Base-by-base conservation (phyloP, 2,888 invertebrate species). In the Mesodorylaimus sp. region DNA sequence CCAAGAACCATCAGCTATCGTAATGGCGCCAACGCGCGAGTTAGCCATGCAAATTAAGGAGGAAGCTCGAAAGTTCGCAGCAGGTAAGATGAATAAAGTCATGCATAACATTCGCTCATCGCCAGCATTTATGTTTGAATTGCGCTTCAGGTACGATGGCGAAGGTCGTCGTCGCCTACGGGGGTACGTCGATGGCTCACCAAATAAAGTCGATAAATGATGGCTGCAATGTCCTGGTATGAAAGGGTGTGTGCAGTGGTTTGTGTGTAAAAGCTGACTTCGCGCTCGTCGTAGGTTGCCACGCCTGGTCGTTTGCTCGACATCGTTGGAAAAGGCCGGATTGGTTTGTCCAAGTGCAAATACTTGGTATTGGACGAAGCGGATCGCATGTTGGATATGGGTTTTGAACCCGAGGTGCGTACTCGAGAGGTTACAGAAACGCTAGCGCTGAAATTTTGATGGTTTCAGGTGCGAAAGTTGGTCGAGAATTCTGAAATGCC, bases 21-120 rank as follows among this genome's bases (percentile, higher is more conserved):
- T 95, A 47, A 73, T 95, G 0, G 78, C 86, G 1, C 95, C 95
- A 0, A 93, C 93, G 0, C 75, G 95, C 41, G 95, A 97, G 67
- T 70, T 97, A 50, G 80, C 83, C 0, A 75, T 80, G 16, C 95
- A 95, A 62, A 89, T 91, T 55, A 80, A 75, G 58, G 77, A 78
- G 51, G 86, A 91, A 26, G 44, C 26, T 5, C 10, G 25, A 10
- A 5, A 26, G 13, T 43, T 43, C 7, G 7, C 44, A 7, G 27
- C 24, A 43, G 44, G 44, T 43, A 24, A 26, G n/a, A 26, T 26
- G 44, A 10, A 7, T 39, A 19, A 7, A 21, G 41, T 21, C 21
- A 39, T 39, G 10, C 7, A 19, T 39, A 7, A 21, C 21, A 7
- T 21, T 39, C 21, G 13, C 21, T 21, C 21, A 21, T 39, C 41